Percentiles rank a stretch among this genome's conserved stretches.
Conservation (phyloP, 2,797 vertebrate species). For the Zalophus californianus region DNA sequence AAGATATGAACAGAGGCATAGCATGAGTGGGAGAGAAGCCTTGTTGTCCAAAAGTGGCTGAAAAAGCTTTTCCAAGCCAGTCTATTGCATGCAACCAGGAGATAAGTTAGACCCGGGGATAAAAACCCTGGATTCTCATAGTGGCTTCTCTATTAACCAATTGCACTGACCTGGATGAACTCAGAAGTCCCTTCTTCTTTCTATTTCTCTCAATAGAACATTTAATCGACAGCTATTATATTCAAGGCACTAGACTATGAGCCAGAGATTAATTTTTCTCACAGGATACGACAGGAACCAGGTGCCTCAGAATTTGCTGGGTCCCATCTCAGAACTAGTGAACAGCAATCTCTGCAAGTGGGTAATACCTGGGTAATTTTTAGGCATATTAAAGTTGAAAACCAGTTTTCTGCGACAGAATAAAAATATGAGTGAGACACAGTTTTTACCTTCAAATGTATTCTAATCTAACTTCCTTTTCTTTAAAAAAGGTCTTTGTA, state of each 20-base stretch:
- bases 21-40: not conserved
- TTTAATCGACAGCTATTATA: not conserved
- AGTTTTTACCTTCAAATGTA: constrained; percentile 25
- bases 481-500: constrained; percentile 19
- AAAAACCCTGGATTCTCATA: not conserved
- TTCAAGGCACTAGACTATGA: not conserved
- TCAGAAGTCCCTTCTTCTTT: not conserved
- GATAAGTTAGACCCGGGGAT: not conserved
- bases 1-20: not conserved
- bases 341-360: not conserved
- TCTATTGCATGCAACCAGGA: not conserved
- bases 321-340: not conserved
- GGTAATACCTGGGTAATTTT: not conserved
- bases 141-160: not conserved
- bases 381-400: constrained; percentile 2
- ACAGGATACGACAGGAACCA: not conserved
- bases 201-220: not conserved
- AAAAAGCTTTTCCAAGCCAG: not conserved
- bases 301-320: not conserved
- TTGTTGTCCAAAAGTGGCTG: not conserved
- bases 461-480: constrained; percentile 14
- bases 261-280: not conserved
- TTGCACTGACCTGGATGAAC: not conserved
- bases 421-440: not conserved
- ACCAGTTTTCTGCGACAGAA: constrained; percentile 20